Percentiles rank a stretch among this genome's conserved stretches.
Conservation (phyloP, 1,140 invertebrate species). For the Magallana ariakensis region DNA sequence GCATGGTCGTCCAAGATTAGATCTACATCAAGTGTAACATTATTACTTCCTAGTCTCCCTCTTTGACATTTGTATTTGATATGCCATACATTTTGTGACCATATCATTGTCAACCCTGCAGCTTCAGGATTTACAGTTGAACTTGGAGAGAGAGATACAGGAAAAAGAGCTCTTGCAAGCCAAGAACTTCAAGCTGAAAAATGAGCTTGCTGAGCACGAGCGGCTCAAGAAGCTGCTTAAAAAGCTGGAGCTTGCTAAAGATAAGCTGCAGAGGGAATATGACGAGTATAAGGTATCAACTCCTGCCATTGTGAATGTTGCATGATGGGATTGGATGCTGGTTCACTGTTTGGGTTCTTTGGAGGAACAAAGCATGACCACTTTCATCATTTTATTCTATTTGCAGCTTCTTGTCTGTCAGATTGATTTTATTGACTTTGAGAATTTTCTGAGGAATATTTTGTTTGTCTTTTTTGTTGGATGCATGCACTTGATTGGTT, state of each 20-base stretch:
- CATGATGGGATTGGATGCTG: constrained; percentile 24
- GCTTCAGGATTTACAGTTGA: constrained; percentile 63
- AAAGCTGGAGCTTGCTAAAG: constrained; percentile 66
- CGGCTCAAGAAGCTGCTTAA: constrained; percentile 60
- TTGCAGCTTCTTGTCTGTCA: no score
- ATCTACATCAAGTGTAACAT: no score
- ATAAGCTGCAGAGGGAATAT: constrained; percentile 64
- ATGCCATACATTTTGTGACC: no score
- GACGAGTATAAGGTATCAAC: constrained; percentile 63
- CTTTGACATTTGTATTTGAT: no score
- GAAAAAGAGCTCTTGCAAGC: constrained; percentile 61
- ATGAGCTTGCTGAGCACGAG: constrained; percentile 59
- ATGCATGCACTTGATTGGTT: constrained; percentile 20
- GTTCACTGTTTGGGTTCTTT: not conserved
- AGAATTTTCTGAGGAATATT: no score
- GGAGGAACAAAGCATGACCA: not conserved
- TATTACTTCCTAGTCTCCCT: no score
- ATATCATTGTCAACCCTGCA: constrained; percentile 30
- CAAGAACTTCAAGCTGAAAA: constrained; percentile 63
- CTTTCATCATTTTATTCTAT: not conserved
- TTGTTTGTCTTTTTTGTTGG: not conserved
- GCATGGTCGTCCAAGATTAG: no score
- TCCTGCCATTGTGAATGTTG: constrained; percentile 14
- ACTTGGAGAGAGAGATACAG: constrained; percentile 64
- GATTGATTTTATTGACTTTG: no score